phyloP scores from a whole-genome alignment of 2,797 vertebrate species.

The Antrozous pallidus region DNA sequence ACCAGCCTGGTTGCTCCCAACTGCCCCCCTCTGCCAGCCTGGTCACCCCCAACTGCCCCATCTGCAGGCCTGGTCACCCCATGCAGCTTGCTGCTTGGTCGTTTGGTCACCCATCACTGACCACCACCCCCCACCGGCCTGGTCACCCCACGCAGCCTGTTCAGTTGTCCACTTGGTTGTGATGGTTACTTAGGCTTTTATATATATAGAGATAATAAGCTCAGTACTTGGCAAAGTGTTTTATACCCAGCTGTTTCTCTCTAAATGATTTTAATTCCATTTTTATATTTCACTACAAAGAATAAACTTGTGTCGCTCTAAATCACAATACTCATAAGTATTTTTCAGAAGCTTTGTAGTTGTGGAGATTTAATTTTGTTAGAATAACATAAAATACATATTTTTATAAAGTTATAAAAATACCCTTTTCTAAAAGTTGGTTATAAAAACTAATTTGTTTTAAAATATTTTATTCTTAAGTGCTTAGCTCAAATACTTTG shows the following conservation, averaged over 20 bases:
- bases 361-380: slow-evolving; percentile 11
- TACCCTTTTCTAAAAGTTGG: slow-evolving; percentile 25
- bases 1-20: too few species aligned
- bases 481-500: not conserved
- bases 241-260: not conserved
- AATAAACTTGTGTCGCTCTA: slow-evolving; percentile 3
- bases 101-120: too few species aligned
- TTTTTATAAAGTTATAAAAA: slow-evolving; percentile 29
- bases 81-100: too few species aligned
- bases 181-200: too few species aligned
- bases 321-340: not conserved
- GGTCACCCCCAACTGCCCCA: too few species aligned
- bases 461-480: slow-evolving; percentile 15
- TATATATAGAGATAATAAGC: not conserved
- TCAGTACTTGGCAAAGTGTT: not conserved
- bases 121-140: too few species aligned
- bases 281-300: not conserved
- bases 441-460: slow-evolving; percentile 26
- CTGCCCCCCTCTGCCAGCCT: too few species aligned
- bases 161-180: too few species aligned
- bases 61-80: too few species aligned
- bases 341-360: not conserved
- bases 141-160: too few species aligned
- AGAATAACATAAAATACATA: not conserved
- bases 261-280: slow-evolving; percentile 15